Evolutionary conservation across 2,113 vertebrate genomes (phyloP), one percentile per base, ranked within the genome.

Genomic region (Pithys albifrons): DNA sequence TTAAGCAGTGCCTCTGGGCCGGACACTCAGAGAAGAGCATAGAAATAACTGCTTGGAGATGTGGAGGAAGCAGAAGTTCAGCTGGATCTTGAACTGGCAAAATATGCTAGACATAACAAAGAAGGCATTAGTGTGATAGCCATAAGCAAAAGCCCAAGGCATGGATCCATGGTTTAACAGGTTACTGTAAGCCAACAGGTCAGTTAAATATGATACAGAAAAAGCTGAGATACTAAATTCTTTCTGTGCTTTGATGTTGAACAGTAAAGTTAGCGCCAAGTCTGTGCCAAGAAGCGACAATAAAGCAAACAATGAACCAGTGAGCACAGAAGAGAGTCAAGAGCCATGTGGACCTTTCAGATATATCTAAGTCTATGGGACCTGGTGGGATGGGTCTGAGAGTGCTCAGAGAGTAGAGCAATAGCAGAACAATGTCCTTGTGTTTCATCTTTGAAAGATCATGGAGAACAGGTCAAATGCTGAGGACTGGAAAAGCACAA

Each of bases 291-390:
- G 46, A 70, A 71, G 20, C 8, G 59, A 31, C n/a, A 39, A 27
- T 12, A 77, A 78, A 89, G 22, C 23, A 58, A 66, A 54, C 4
- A 9, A 9, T 16, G 24, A 91, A 57, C 7, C 19, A 24, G 12
- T 12, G 24, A 49, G 33, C 54, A 19, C 64, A 45, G 35, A 55
- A 49, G 46, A 43, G 18, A 25, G 17, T 45, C 37, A 31, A 45
- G 69, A 92, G 17, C 23, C 19, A 7, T 8, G 41, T 62, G 41
- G 22, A 41, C 3, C 4, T 77, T 52, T 39, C 52, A 29, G 35
- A 61, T 9, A 10, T 23, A 33, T 0, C 2, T 12, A 84, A 65
- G 7, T 37, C 49, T 49, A 17, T 41, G 43, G 3, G 6, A 66
- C 27, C 16, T 73, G 20, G 5, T 76, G 13, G 15, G 14, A 52